phyloP scores from a whole-genome alignment of 2,888 invertebrate genomes.

The Corbicula japonica region DNA sequence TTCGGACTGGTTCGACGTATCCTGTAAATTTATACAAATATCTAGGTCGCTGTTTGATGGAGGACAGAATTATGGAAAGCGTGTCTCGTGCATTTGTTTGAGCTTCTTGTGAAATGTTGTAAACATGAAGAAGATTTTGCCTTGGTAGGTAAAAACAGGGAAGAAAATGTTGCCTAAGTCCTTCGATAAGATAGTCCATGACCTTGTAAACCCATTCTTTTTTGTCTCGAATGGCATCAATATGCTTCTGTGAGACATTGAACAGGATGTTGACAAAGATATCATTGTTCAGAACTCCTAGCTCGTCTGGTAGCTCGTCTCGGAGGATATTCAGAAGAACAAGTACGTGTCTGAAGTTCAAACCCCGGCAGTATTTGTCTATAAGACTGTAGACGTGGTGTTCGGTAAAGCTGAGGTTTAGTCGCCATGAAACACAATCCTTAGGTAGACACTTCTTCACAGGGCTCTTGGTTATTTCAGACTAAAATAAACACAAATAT shows the following conservation, averaged over 20 bases:
- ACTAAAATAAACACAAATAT: too few species aligned
- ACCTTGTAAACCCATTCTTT: conserved; percentile 65
- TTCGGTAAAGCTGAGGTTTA: conserved; percentile 65
- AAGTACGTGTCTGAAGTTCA: conserved; percentile 64
- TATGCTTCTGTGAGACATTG: conserved; percentile 61
- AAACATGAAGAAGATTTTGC: conserved; percentile 57
- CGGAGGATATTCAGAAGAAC: conserved; percentile 66
- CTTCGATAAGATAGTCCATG: conserved; percentile 53
- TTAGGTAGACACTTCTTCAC: conserved; percentile 39
- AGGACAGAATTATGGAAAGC: conserved; percentile 45
- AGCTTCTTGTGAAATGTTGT: conserved; percentile 32
- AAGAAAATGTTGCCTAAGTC: conserved; percentile 52
- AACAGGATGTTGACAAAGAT: conserved; percentile 68
- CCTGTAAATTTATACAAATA: conserved; percentile 58
- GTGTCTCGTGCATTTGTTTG: conserved; percentile 34
- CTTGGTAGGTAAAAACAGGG: conserved; percentile 68
- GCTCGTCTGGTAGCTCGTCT: conserved; percentile 47
- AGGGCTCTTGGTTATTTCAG: conserved; percentile 18
- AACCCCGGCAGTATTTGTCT: conserved; percentile 61
- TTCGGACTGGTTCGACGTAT: conserved; percentile 28
- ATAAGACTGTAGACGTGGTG: conserved; percentile 64
- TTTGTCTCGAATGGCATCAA: conserved; percentile 55
- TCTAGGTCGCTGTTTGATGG: conserved; percentile 50
- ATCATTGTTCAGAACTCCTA: conserved; percentile 62
- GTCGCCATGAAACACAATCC: conserved; percentile 53